Evolutionary conservation across 2,797 vertebrate species (phyloP), one percentile per base, ranked within the genome.

Genomic region (Poecile montanus): DNA sequence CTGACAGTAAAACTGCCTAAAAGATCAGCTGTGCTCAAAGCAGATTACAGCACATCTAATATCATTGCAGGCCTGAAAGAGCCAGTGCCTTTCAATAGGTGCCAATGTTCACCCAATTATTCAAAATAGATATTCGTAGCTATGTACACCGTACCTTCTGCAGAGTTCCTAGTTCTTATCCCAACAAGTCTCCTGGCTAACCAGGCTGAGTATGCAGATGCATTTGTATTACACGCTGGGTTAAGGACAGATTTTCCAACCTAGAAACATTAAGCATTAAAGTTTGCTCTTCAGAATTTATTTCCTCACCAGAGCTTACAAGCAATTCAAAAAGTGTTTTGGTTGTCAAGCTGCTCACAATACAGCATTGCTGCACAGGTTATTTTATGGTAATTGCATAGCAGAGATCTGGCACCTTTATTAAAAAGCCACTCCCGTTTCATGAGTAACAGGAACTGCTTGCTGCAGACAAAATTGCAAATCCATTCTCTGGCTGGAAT

Each of bases 301-400:
- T 50, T 73, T 84, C 8, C 3, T 81, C 45, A 63, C 4, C n/a
- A 56, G 30, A 66, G 40, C 48, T 79, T 53, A 42, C 23, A 18
- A 71, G 76, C 66, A 79, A 63, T 40, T 72, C 40, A 86, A 56
- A 88, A 91, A 89, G 77, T 12, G 81, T 63, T 78, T 75, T 85
- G 48, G 51, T 61, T 92, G 67, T 70, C 76, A 71, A 42, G n/a
- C 51, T 61, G 75, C 16, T 86, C 48, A 76, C 62, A 58, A 25
- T 53, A 54, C 27, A 54, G 66, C 76, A 87, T 45, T 78, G 38
- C 66, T 74, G 32, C 80, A 74, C 44, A 38, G 30, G 53, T 93
- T 92, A 94, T 90, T 93, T 91, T 44, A 60, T 36, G 34, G 61
- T 88, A 89, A 93, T 85, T 88, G 61, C 76, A 73, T 16, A 81